Base-by-base conservation (phyloP, 2,888 invertebrate genomes). In the Listrodromus nycthemerus region DNA sequence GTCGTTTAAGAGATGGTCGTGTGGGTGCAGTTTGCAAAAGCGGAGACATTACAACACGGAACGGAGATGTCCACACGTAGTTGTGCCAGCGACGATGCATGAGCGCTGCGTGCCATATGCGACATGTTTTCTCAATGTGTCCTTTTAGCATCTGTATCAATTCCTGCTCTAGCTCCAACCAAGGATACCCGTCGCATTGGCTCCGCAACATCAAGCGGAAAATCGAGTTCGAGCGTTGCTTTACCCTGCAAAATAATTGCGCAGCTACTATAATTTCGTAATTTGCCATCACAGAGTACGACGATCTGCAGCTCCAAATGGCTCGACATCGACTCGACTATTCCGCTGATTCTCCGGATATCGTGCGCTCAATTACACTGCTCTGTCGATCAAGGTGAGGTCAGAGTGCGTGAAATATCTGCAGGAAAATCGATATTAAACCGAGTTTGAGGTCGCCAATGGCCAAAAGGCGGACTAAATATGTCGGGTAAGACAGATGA, bases 361-460 rank as follows among this genome's bases (percentile, higher is more conserved):
- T 92, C 92, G 90, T 89, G 90, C 89, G 90, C 87, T 90, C 89
- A 87, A 89, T 89, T 90, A 90, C 91, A 91, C 91, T 91, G 91
- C 91, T 91, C 90, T 90, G 89, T 88, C 89, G 89, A 86, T 87
- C 89, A 89, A 86, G 79, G 84, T 5, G n/a, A 80, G 27, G 6
- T 21, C n/a, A 45, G 1, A 45, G 27, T 27, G 21, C 86, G 90
- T 88, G 89, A 91, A 91, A 92, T 91, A 90, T 91, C 90, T 89
- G 87, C 88, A 87, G 4, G 1, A 13, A 69, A 50, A 88, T 91
- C 88, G 89, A 90, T 90, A 91, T 90, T 90, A 89, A 91, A 91
- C 89, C 85, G 88, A 84, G 87, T 88, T 16, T n/a, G n/a, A 19
- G 33, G 21, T 67, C 30, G 63, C 45, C 16, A 61, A 69, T 80